phyloP scores from a whole-genome alignment of 2,888 invertebrate species.

The Eristalinus aeneus region DNA sequence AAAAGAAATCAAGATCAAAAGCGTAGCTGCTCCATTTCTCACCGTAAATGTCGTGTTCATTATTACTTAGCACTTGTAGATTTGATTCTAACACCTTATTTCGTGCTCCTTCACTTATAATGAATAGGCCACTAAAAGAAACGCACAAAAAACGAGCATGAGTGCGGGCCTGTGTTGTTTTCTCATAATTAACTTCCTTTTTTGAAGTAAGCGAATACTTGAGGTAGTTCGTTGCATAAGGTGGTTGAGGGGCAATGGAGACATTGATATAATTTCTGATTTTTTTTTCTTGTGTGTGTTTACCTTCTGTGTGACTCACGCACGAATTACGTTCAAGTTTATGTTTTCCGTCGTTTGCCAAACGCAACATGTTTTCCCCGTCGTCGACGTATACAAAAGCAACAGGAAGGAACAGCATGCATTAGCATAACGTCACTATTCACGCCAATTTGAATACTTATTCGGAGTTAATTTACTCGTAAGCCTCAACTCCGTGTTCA shows the following conservation, averaged over 20 bases:
- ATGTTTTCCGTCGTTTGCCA: not conserved
- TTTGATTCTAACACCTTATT: constrained; percentile 70
- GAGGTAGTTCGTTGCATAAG: not conserved
- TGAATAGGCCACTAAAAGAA: constrained; percentile 37
- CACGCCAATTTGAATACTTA: constrained; percentile 66
- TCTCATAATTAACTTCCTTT: not conserved
- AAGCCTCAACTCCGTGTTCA: constrained; percentile 58
- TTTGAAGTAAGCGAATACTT: not conserved
- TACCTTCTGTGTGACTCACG: constrained; percentile 68
- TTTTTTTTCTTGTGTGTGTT: constrained; percentile 31
- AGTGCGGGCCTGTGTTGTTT: not conserved
- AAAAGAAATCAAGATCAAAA: constrained; percentile 7
- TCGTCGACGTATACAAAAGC: not conserved
- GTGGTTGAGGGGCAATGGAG: not conserved
- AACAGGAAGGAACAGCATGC: constrained; percentile 13
- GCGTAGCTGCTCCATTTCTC: constrained; percentile 38
- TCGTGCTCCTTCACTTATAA: constrained; percentile 46
- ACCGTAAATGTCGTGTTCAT: constrained; percentile 58
- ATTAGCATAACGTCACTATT: constrained; percentile 67
- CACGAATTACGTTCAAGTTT: constrained; percentile 31
- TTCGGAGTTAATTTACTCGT: constrained; percentile 65
- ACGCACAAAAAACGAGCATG: constrained; percentile 24
- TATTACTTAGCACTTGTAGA: constrained; percentile 70
- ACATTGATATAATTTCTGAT: constrained; percentile 51
- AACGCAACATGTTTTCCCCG: not conserved